Conservation (phyloP, 2,888 invertebrate genomes). For the Drosophila atripex region DNA sequence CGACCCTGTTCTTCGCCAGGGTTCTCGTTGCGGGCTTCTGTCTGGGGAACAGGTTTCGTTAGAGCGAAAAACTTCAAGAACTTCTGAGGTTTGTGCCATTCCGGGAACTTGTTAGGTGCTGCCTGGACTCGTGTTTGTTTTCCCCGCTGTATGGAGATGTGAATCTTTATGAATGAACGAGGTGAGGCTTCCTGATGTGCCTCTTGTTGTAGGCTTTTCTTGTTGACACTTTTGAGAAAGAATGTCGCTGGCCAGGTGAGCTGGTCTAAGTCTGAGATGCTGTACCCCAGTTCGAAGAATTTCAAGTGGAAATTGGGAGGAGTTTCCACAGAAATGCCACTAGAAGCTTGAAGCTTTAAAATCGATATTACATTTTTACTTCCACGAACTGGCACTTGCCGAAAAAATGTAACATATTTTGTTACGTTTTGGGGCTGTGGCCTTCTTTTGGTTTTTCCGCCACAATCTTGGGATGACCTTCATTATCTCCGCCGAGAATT, state of each 20-base stretch:
- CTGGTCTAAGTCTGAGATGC: constrained; percentile 34
- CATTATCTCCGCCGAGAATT: constrained; percentile 22
- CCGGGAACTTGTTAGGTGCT: constrained; percentile 64
- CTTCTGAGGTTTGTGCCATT: constrained; percentile 55
- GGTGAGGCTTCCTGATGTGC: constrained; percentile 26
- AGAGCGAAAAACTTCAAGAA: constrained; percentile 46
- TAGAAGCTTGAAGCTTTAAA: background rate
- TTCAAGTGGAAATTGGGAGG: background rate
- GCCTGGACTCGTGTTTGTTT: constrained; percentile 28
- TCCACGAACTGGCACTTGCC: background rate
- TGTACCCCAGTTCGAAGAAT: constrained; percentile 30
- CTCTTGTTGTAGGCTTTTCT: constrained; percentile 47
- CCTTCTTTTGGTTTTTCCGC: background rate
- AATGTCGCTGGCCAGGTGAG: constrained; percentile 51
- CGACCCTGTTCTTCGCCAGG: background rate
- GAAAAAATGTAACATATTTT: background rate
- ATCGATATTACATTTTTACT: background rate
- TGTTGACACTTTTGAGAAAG: constrained; percentile 68
- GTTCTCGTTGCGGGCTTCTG: constrained; percentile 7
- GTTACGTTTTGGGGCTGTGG: background rate
- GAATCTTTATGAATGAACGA: constrained; percentile 69
- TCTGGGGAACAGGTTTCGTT: constrained; percentile 50
- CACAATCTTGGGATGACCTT: constrained; percentile 22
- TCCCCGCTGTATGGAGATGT: constrained; percentile 51
- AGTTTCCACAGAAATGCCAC: background rate